Percentiles rank a stretch among this genome's conserved stretches.
These are phyloP conservation scores for Enteromius viviparus DNA, from an alignment of 2,797 vertebrate species.

Conservation along the genomic window DNA sequence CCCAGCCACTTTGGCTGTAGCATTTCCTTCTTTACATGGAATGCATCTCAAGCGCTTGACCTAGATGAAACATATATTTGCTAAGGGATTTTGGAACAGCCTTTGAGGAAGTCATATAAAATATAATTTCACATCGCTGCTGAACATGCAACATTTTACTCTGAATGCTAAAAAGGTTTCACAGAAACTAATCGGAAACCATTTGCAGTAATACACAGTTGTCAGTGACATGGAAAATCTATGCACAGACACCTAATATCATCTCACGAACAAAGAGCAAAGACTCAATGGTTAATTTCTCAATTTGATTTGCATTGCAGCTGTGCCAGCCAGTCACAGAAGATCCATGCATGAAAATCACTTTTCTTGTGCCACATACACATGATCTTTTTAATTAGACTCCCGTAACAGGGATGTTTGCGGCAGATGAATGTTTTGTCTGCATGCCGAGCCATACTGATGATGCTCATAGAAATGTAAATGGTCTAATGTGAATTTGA, in stretches of 20 bases:
- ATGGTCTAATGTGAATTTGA: not conserved
- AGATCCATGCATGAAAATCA: slow-evolving; percentile 71
- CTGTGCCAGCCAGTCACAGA: slow-evolving; percentile 30
- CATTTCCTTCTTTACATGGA: slow-evolving; percentile 66
- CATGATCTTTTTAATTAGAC: slow-evolving; percentile 10
- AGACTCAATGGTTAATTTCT: slow-evolving; percentile 65
- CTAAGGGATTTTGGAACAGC: slow-evolving; percentile 67
- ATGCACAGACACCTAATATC: slow-evolving; percentile 36
- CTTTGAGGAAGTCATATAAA: not conserved
- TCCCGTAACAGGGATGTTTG: not conserved
- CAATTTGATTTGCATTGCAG: slow-evolving; percentile 72
- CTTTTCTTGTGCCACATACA: slow-evolving; percentile 68
- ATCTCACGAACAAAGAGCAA: slow-evolving; percentile 32
- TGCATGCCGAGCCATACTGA: not conserved
- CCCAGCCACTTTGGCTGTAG: slow-evolving; percentile 65
- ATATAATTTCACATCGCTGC: slow-evolving; percentile 16
- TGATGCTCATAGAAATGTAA: not conserved
- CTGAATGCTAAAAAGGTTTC: slow-evolving; percentile 20
- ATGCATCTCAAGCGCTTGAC: slow-evolving; percentile 68
- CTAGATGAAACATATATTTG: slow-evolving; percentile 72
- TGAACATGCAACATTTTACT: slow-evolving; percentile 27
- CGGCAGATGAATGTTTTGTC: not conserved
- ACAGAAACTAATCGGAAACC: slow-evolving; percentile 12
- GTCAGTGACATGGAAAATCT: slow-evolving; percentile 39
- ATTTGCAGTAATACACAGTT: slow-evolving; percentile 2